phyloP scores from a whole-genome alignment of 1,140 invertebrate species.

The Galendromus occidentalis region DNA sequence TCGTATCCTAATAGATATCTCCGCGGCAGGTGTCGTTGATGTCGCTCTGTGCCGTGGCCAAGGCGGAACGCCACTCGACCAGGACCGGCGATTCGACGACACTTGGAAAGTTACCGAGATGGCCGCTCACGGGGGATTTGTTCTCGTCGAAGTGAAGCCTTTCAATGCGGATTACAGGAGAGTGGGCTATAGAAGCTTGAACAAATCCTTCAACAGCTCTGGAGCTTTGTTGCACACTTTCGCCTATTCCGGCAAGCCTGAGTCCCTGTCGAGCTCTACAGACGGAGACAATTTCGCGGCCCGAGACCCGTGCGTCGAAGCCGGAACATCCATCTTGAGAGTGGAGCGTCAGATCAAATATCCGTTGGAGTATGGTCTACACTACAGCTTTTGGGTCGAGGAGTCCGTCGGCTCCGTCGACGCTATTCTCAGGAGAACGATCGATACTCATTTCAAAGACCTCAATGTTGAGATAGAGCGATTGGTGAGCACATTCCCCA shows the following conservation, averaged over 20 bases:
- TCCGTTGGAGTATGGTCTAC: neutral
- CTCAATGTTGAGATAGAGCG: neutral
- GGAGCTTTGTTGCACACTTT: neutral
- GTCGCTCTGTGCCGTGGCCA: neutral
- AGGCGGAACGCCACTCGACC: neutral
- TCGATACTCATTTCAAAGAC: neutral
- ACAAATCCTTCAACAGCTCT: neutral
- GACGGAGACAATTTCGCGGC: neutral
- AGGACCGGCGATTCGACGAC: neutral
- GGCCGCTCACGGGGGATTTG: neutral
- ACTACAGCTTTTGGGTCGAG: neutral
- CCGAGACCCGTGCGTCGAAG: neutral
- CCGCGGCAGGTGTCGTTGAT: neutral
- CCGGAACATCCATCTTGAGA: neutral
- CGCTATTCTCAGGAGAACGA: neutral
- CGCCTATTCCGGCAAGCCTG: neutral
- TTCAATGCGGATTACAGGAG: neutral
- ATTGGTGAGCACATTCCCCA: neutral
- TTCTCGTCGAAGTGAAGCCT: neutral
- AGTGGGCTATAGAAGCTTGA: neutral
- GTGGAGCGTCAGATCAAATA: neutral
- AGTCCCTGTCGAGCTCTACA: neutral
- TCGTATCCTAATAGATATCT: too few species aligned
- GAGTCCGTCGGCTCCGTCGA: neutral
- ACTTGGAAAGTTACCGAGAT: neutral